A percentile compares a stretch with the other conserved stretches of the same genome.
phyloP scores from a whole-genome alignment of 2,888 invertebrate genomes.

The Xestia rhomboidea region DNA sequence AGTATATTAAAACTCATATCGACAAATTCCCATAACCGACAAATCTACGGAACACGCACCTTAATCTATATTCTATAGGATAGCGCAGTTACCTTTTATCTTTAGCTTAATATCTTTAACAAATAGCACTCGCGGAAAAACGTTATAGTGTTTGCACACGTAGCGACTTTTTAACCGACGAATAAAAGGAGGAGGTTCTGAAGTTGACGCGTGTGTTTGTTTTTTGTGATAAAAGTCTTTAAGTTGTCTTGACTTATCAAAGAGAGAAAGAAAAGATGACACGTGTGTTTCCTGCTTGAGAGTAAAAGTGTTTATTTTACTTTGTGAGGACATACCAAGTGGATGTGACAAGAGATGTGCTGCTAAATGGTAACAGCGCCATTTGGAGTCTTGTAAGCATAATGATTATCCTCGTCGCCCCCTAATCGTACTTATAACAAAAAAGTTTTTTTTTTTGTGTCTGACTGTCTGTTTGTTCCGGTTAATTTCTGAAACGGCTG shows the following conservation, averaged over 20 bases:
- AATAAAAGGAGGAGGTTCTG: not conserved
- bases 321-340: not conserved
- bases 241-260: not conserved
- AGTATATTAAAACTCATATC: not conserved
- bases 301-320: not conserved
- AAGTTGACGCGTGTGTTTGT: not conserved
- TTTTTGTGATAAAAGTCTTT: not conserved
- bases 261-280: not conserved
- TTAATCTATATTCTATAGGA: not conserved
- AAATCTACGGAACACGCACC: not conserved
- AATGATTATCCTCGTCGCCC: no score
- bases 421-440: no score
- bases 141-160: not conserved
- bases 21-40: not conserved
- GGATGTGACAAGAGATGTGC: not conserved
- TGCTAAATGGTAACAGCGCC: no score
- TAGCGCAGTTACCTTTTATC: conserved; percentile 21
- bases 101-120: conserved; percentile 34
- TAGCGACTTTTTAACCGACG: not conserved
- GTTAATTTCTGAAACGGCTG: no score
- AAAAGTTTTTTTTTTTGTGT: no score
- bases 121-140: conserved; percentile 29
- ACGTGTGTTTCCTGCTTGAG: not conserved
- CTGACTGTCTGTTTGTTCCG: no score
- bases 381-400: no score